Conservation (phyloP, 2,888 invertebrate species). For the Archips xylosteana region DNA sequence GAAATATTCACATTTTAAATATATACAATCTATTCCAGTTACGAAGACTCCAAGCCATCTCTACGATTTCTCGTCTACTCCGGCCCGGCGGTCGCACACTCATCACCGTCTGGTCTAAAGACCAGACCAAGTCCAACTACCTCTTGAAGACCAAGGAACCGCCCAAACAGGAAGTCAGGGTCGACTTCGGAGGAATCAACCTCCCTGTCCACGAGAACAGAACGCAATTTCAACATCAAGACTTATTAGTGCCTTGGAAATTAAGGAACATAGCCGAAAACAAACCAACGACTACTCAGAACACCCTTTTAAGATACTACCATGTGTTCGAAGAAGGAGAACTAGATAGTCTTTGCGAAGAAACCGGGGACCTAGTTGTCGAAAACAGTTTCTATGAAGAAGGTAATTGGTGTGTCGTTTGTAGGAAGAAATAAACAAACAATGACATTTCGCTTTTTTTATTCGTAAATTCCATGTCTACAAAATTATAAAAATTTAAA, state of each 20-base stretch:
- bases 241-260: slow-evolving; percentile 98
- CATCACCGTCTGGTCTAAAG: slow-evolving; percentile 98
- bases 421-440: slow-evolving; percentile 85
- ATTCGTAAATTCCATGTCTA: slow-evolving; percentile 62
- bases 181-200: slow-evolving; percentile 61
- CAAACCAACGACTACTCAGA: slow-evolving; percentile 65
- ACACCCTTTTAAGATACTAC: slow-evolving; percentile 93
- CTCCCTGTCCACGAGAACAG: slow-evolving; percentile 96
- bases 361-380: slow-evolving; percentile 83
- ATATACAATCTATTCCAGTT: slow-evolving; percentile 75
- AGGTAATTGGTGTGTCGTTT: slow-evolving; percentile 97
- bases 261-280: slow-evolving; percentile 74
- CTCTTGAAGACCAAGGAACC: slow-evolving; percentile 60
- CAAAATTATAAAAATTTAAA: slow-evolving; percentile 61
- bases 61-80: slow-evolving; percentile 91
- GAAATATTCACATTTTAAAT: too few species aligned
- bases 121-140: slow-evolving; percentile 89
- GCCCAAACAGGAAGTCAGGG: slow-evolving; percentile 51
- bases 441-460: slow-evolving; percentile 51
- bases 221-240: slow-evolving; percentile 95
- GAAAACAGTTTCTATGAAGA: slow-evolving; percentile 95
- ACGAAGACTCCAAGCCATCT: slow-evolving; percentile 90
- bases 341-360: slow-evolving; percentile 87
- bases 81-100: slow-evolving; percentile 90
- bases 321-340: slow-evolving; percentile 97